These are phyloP conservation scores for Amphilophus citrinellus DNA, from an alignment of 2,113 vertebrate genomes.

Conservation along the genomic window DNA sequence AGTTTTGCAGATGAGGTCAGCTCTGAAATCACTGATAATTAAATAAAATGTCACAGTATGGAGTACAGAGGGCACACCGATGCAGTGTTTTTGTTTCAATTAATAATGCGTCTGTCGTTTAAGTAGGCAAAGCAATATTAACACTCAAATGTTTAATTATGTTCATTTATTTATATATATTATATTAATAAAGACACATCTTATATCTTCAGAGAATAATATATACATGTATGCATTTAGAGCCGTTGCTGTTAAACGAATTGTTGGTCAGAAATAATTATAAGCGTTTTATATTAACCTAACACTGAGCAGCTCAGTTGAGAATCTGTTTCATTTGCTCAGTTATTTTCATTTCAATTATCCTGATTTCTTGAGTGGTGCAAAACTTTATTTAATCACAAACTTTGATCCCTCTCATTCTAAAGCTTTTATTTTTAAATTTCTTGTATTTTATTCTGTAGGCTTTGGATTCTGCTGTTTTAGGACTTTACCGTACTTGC, in stretches of 20 bases:
- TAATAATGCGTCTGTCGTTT: no score
- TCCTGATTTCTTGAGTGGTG: neutral
- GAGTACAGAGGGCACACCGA: accelerated
- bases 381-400: neutral
- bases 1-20: neutral
- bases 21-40: neutral
- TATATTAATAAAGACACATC: neutral
- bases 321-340: neutral
- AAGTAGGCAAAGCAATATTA: no score
- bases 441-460: neutral
- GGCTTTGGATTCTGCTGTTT: neutral
- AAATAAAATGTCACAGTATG: neutral
- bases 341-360: neutral
- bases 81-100: no score
- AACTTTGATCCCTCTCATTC: neutral
- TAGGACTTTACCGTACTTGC: no score
- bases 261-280: neutral
- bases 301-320: neutral
- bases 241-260: neutral
- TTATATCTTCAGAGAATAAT: neutral
- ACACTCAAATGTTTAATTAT: neutral
- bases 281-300: neutral
- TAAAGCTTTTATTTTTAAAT: neutral
- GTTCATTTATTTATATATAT: neutral
- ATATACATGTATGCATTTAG: neutral